Percentiles rank a stretch among this genome's conserved stretches.
phyloP scores from a whole-genome alignment of 2,113 vertebrate genomes.

The Caracal caracal region DNA sequence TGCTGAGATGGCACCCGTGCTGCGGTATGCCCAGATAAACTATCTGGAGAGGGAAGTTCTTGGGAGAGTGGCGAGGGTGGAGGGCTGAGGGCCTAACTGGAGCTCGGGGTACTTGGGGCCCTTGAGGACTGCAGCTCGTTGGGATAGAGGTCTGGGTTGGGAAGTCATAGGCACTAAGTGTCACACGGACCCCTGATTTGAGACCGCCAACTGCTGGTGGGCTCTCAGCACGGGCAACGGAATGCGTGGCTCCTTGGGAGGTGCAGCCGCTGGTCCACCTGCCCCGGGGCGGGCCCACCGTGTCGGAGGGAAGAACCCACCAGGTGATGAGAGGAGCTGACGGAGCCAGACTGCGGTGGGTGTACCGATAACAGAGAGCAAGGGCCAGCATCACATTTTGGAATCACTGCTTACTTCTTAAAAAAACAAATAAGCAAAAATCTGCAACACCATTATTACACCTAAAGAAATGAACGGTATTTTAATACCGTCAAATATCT shows the following conservation, averaged over 20 bases:
- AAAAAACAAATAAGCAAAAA: not conserved
- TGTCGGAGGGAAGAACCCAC: not conserved
- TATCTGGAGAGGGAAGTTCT: not conserved
- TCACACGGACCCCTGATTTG: not conserved
- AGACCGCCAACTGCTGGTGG: not conserved
- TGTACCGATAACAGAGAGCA: not conserved
- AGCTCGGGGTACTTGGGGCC: not conserved
- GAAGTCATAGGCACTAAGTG: not conserved
- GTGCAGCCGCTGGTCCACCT: accelerated
- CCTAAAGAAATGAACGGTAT: not conserved
- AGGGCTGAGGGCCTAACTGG: not conserved
- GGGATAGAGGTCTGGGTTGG: not conserved
- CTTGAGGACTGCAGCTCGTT: not conserved
- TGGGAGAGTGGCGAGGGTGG: not conserved
- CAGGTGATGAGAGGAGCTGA: not conserved
- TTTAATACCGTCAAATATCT: not conserved
- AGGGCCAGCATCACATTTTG: not conserved
- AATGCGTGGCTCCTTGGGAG: not conserved
- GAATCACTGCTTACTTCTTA: not conserved
- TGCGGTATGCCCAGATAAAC: not conserved
- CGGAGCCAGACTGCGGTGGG: accelerated
- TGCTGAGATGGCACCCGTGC: not conserved
- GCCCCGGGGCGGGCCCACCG: not conserved
- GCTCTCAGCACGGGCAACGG: not conserved
- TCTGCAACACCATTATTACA: not conserved